Percentiles rank a stretch among this genome's conserved stretches.
Evolutionary conservation across 2,888 invertebrate genomes (phyloP).

Genomic region (Cetonia aurata): DNA sequence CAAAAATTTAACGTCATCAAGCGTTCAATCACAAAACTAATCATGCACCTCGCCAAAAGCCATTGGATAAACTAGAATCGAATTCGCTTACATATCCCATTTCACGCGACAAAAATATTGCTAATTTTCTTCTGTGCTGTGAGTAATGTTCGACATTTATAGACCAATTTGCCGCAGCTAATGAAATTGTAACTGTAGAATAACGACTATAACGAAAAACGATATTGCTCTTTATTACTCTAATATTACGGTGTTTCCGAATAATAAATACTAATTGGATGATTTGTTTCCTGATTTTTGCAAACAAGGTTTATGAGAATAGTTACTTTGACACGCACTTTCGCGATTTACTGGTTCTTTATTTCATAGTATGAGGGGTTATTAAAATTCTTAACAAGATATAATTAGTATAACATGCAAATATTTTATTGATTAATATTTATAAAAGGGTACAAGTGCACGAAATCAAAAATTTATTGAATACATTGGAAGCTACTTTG

Average conservation of each 20-base stretch:
- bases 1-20: neutral
- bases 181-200: slow-evolving; percentile 38
- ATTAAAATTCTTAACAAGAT: too few species aligned
- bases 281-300: slow-evolving; percentile 21
- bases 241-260: slow-evolving; percentile 14
- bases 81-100: neutral
- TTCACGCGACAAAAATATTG: slow-evolving; percentile 18
- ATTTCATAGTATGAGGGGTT: too few species aligned
- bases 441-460: too few species aligned
- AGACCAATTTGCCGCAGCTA: slow-evolving; percentile 20
- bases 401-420: too few species aligned
- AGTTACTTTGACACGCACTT: too few species aligned
- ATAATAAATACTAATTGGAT: slow-evolving; percentile 28
- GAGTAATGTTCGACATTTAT: slow-evolving; percentile 34
- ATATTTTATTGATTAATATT: too few species aligned
- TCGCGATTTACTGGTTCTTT: too few species aligned
- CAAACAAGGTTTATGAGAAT: neutral
- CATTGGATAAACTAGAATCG: neutral
- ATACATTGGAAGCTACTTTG: too few species aligned
- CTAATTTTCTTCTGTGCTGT: slow-evolving; percentile 18
- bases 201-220: slow-evolving; percentile 20
- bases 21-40: neutral
- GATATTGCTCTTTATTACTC: slow-evolving; percentile 18
- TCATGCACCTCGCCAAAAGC: neutral
- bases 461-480: too few species aligned